Conservation (phyloP, 2,888 invertebrate genomes). For the Agonum fuliginosum region DNA sequence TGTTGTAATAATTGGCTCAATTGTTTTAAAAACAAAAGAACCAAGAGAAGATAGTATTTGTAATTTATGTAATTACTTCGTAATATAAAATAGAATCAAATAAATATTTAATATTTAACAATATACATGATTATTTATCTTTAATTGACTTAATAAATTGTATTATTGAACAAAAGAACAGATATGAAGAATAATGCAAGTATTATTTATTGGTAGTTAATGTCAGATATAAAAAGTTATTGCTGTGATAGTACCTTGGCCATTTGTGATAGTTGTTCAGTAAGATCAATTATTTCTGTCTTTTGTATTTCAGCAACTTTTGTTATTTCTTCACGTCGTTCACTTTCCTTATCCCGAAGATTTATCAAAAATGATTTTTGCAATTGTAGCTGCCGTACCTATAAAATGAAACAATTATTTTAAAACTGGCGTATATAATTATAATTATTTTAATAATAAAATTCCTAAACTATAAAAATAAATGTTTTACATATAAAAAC, state of each 20-base stretch:
- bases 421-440: neutral
- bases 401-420: constrained; percentile 1
- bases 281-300: constrained; percentile 9
- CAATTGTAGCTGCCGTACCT: constrained; percentile 10
- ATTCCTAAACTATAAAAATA: neutral
- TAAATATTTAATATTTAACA: too few relatives aligned
- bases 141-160: too few relatives aligned
- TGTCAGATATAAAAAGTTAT: neutral
- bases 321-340: constrained; percentile 23
- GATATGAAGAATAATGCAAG: too few relatives aligned
- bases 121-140: too few relatives aligned
- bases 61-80: too few relatives aligned
- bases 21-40: too few relatives aligned
- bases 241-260: constrained; percentile 1
- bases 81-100: too few relatives aligned
- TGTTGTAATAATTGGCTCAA: too few relatives aligned
- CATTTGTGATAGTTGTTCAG: neutral
- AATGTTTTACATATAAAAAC: too few relatives aligned
- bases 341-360: constrained; percentile 38
- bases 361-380: constrained; percentile 44
- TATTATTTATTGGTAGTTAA: too few relatives aligned
- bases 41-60: too few relatives aligned
- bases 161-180: too few relatives aligned
- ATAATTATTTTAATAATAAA: neutral
- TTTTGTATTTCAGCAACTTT: constrained; percentile 16